Conservation (phyloP, 2,888 invertebrate species). For the Acanthoscelides obtectus region DNA sequence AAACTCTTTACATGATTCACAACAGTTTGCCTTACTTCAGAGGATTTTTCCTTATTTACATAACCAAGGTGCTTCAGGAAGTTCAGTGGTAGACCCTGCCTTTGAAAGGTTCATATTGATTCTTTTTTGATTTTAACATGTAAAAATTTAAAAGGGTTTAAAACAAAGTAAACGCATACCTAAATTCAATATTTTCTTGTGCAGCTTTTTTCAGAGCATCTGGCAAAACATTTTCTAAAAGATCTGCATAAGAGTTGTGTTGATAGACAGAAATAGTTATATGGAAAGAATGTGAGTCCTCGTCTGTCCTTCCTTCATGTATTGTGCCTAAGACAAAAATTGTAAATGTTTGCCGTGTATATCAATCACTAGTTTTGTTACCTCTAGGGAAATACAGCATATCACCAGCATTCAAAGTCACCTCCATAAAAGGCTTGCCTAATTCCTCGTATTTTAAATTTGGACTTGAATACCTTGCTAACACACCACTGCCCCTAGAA, state of each 20-base stretch:
- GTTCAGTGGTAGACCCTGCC: constrained; percentile 71
- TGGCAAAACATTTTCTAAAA: constrained; percentile 76
- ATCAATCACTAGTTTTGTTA: too few species aligned
- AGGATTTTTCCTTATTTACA: constrained; percentile 55
- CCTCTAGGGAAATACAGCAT: constrained; percentile 91
- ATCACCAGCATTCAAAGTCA: constrained; percentile 79
- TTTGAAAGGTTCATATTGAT: too few species aligned
- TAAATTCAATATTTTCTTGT: constrained; percentile 63
- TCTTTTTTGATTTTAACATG: too few species aligned
- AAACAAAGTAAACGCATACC: constrained; percentile 25
- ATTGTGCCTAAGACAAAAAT: constrained; percentile 55
- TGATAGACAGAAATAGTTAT: constrained; percentile 92
- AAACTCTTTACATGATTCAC: constrained; percentile 52
- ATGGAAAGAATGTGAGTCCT: constrained; percentile 84
- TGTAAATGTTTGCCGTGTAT: too few species aligned
- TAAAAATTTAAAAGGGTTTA: constrained; percentile 4
- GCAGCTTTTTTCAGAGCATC: constrained; percentile 70
- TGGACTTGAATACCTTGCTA: constrained; percentile 79
- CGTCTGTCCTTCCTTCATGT: constrained; percentile 77
- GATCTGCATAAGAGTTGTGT: constrained; percentile 84
- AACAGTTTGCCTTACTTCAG: constrained; percentile 47
- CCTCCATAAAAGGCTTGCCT: constrained; percentile 74
- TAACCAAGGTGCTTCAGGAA: constrained; percentile 72
- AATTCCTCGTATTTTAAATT: constrained; percentile 72
- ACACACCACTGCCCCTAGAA: constrained; percentile 34